These are phyloP conservation scores for Odocoileus hemionus DNA, from an alignment of 2,113 vertebrate genomes.

Conservation along the genomic window DNA sequence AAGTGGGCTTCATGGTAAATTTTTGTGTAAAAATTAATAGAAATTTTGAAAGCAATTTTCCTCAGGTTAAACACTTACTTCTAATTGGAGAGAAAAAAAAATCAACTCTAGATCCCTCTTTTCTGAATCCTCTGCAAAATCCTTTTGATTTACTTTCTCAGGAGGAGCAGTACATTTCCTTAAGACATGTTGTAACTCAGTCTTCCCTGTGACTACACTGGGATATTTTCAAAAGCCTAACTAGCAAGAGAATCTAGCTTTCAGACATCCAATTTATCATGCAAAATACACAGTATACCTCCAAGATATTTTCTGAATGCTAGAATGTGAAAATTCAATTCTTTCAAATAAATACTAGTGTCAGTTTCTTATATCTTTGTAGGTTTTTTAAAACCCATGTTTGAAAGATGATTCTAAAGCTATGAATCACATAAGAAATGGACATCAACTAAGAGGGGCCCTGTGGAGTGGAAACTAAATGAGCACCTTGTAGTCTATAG, in stretches of 20 bases:
- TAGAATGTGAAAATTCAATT: neutral
- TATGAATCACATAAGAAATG: neutral
- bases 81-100: neutral
- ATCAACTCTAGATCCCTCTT: neutral
- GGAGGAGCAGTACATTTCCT: neutral
- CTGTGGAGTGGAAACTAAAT: neutral
- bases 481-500: neutral
- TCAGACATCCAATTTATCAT: neutral
- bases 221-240: neutral
- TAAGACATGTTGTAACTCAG: neutral
- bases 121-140: neutral
- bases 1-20: neutral
- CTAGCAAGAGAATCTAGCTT: neutral
- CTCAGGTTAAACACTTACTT: neutral
- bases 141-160: neutral
- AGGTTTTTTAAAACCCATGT: neutral
- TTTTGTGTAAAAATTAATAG: neutral
- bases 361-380: neutral
- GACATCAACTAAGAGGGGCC: neutral
- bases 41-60: neutral
- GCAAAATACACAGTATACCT: neutral
- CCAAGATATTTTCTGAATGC: neutral
- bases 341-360: neutral
- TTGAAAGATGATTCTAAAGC: neutral
- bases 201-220: neutral